Percentiles rank a stretch among this genome's conserved stretches.
phyloP scores from a whole-genome alignment of 2,888 invertebrate genomes.

The Lithophane leautieri region DNA sequence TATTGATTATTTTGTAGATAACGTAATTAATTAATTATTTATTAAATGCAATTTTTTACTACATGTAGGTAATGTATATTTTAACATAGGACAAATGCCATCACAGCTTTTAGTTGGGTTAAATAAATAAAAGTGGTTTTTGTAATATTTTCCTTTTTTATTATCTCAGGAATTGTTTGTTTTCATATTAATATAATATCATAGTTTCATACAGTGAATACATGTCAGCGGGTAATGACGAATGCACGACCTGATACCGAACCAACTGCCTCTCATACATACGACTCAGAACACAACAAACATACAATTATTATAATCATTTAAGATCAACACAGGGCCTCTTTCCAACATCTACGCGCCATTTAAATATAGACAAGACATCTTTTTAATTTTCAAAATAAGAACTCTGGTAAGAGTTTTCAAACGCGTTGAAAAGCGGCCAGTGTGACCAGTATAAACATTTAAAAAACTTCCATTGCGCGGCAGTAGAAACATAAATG shows the following conservation, averaged over 20 bases:
- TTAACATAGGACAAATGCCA: not conserved
- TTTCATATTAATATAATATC: constrained; percentile 88
- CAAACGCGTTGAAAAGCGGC: constrained; percentile 60
- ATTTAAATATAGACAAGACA: constrained; percentile 32
- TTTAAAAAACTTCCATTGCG: constrained; percentile 64
- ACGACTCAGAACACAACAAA: constrained; percentile 57
- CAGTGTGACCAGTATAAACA: constrained; percentile 67
- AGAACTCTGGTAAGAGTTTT: constrained; percentile 24
- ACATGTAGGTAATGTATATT: not conserved
- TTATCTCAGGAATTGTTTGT: constrained; percentile 88
- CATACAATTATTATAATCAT: constrained; percentile 45
- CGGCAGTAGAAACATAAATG: constrained; percentile 66
- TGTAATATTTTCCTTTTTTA: constrained; percentile 86
- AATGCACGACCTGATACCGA: constrained; percentile 79
- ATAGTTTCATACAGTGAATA: constrained; percentile 87
- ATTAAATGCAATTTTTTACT: not conserved
- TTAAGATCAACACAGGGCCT: constrained; percentile 28
- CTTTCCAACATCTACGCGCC: constrained; percentile 45
- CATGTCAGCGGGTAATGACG: constrained; percentile 87
- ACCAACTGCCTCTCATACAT: constrained; percentile 68
- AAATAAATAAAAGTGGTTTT: constrained; percentile 78
- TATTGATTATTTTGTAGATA: not conserved
- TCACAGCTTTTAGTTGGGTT: not conserved
- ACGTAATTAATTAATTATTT: not conserved
- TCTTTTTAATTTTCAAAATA: constrained; percentile 24